phyloP scores from a whole-genome alignment of 2,113 vertebrate species.

The Pluvianellus socialis region DNA sequence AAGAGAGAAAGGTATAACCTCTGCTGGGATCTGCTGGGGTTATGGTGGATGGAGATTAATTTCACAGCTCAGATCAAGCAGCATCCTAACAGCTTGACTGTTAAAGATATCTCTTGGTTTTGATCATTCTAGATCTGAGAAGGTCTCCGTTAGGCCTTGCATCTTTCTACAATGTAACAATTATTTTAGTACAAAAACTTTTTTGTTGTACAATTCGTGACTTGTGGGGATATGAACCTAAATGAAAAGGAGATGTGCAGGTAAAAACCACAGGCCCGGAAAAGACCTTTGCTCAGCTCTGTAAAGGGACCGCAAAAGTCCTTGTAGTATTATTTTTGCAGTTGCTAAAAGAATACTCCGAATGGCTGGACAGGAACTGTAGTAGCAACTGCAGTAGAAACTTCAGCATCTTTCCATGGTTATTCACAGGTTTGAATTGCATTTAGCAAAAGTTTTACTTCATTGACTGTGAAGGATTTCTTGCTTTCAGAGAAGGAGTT shows the following conservation, averaged over 20 bases:
- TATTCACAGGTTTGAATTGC: not conserved
- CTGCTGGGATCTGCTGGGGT: not conserved
- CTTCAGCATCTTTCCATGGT: not conserved
- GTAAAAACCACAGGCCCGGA: not conserved
- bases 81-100: not conserved
- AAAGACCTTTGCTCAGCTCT: not conserved
- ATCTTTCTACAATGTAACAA: not conserved
- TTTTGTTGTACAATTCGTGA: not conserved
- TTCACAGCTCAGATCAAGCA: not conserved
- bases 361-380: not conserved
- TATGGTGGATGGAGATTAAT: not conserved
- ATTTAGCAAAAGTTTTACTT: not conserved
- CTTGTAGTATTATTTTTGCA: not conserved
- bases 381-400: not conserved
- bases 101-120: not conserved
- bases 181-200: not conserved
- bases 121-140: not conserved
- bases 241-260: not conserved
- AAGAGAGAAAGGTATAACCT: not conserved
- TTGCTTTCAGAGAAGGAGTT: not conserved
- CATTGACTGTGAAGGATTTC: not conserved
- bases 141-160: fast-evolving
- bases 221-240: not conserved
- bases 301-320: not conserved
- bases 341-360: not conserved